These are phyloP conservation scores for Pterostichus madidus DNA, from an alignment of 2,888 invertebrate species.

Conservation along the genomic window DNA sequence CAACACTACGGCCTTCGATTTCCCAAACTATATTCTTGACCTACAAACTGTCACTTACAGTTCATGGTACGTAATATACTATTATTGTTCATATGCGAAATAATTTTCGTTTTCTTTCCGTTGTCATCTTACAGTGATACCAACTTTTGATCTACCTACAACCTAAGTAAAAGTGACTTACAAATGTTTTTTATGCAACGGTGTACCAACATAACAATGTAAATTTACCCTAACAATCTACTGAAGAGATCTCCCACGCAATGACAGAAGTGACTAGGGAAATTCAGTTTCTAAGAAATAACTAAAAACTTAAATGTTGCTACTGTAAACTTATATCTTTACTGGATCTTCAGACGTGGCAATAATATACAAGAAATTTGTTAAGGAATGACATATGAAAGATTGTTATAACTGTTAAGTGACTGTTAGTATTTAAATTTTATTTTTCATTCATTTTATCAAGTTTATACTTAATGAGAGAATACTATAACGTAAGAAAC, in stretches of 20 bases:
- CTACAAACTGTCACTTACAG: no score
- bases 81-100: no score
- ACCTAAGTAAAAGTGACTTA: conserved; percentile 33
- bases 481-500: not conserved
- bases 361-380: conserved; percentile 33
- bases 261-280: conserved; percentile 14
- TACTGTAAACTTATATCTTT: conserved; percentile 12
- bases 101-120: not conserved
- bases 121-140: not conserved
- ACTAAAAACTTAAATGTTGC: not conserved
- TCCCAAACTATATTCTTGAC: no score
- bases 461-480: no score
- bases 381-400: not conserved
- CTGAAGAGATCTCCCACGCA: conserved; percentile 52
- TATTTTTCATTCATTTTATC: conserved; percentile 3
- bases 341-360: not conserved
- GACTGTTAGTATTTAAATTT: conserved; percentile 32
- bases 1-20: no score
- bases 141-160: conserved; percentile 8
- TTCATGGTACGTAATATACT: no score
- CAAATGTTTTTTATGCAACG: conserved; percentile 19
- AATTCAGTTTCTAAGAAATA: conserved; percentile 33
- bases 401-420: conserved; percentile 21
- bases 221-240: conserved; percentile 55
- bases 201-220: conserved; percentile 59